Percentiles rank a stretch among this genome's conserved stretches.
phyloP scores from a whole-genome alignment of 2,888 invertebrate genomes.

The Chrysomela aeneicollis region DNA sequence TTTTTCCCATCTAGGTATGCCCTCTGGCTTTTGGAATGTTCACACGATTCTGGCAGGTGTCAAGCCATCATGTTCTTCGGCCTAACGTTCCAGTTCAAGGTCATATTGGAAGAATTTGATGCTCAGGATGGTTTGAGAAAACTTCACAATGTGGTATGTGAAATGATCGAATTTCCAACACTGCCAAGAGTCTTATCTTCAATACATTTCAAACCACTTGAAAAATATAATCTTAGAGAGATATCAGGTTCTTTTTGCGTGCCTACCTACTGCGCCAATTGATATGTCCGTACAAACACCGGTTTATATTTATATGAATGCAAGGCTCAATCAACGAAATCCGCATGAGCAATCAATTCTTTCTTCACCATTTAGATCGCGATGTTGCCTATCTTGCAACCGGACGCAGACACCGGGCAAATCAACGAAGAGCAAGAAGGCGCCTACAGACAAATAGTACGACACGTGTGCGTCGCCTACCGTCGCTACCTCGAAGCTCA shows the following conservation, averaged over 20 bases:
- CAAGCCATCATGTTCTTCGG: constrained; percentile 99
- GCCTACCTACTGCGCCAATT: too few species aligned
- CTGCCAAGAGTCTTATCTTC: too few species aligned
- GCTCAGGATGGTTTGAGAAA: constrained; percentile 90
- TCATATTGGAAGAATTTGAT: constrained; percentile 95
- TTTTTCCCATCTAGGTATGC: constrained; percentile 72
- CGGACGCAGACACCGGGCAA: constrained; percentile 71
- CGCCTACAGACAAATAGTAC: constrained; percentile 87
- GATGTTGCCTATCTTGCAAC: constrained; percentile 82
- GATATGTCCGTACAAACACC: too few species aligned
- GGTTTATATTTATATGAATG: too few species aligned
- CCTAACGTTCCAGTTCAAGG: constrained; percentile 90
- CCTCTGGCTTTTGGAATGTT: constrained; percentile 94
- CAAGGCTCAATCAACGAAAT: background rate
- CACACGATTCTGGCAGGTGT: constrained; percentile 92
- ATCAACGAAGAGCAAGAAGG: constrained; percentile 88
- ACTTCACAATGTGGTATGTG: constrained; percentile 87
- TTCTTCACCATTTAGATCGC: constrained; percentile 70
- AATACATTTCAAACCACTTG: too few species aligned
- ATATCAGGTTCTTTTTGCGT: too few species aligned
- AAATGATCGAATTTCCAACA: too few species aligned
- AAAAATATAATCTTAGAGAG: too few species aligned
- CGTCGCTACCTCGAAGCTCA: constrained; percentile 93
- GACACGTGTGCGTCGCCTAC: constrained; percentile 89
- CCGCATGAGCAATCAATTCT: background rate